Evolutionary conservation across 2,797 vertebrate genomes (phyloP).

Genomic region (Microchirus variegatus): DNA sequence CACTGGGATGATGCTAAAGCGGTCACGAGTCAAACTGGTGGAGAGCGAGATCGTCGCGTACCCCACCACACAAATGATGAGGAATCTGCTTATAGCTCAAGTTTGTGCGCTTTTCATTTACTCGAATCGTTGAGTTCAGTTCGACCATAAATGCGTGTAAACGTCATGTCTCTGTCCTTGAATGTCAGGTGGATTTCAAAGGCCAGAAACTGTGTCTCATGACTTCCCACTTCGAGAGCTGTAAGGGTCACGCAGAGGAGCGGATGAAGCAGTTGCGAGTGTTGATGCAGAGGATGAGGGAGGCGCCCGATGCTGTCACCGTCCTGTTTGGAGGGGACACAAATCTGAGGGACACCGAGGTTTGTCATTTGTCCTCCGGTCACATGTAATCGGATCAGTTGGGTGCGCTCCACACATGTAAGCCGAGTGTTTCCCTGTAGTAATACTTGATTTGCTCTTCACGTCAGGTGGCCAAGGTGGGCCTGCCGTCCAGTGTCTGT

Average conservation of each 20-base stretch:
- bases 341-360: constrained; percentile 93
- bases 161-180: not conserved
- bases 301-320: constrained; percentile 82
- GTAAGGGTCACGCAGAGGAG: constrained; percentile 85
- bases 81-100: constrained; percentile 91
- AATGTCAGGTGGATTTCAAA: constrained; percentile 82
- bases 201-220: constrained; percentile 89
- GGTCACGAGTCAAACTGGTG: constrained; percentile 86
- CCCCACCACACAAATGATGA: constrained; percentile 91
- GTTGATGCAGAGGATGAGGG: constrained; percentile 83
- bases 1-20: constrained; percentile 93
- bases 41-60: constrained; percentile 87
- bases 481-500: constrained; percentile 80
- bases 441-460: not conserved
- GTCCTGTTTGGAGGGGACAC: constrained; percentile 96
- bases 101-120: constrained; percentile 72
- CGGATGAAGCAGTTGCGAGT: constrained; percentile 86
- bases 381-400: fast-evolving
- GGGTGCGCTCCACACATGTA: not conserved
- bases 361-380: constrained; percentile 52
- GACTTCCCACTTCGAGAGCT: constrained; percentile 97
- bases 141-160: fast-evolving
- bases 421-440: not conserved
- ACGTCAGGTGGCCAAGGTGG: constrained; percentile 86
- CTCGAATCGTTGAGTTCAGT: not conserved